These are phyloP conservation scores for Bombylius discolor DNA, from an alignment of 2,888 invertebrate species.

Conservation along the genomic window DNA sequence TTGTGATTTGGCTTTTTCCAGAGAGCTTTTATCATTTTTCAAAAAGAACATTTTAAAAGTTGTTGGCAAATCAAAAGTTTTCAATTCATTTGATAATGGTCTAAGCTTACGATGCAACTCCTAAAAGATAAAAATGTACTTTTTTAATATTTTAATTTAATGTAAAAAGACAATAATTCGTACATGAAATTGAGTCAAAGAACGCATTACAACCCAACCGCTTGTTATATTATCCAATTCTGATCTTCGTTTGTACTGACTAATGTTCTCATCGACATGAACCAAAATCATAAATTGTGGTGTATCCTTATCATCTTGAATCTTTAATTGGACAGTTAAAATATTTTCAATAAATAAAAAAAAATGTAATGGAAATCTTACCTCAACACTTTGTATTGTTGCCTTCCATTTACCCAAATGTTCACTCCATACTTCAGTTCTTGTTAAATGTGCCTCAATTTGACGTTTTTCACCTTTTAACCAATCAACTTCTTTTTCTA, in stretches of 20 bases:
- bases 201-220: constrained; percentile 54
- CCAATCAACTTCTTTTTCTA: constrained; percentile 75
- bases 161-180: constrained; percentile 9
- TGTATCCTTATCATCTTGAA: constrained; percentile 42
- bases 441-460: constrained; percentile 68
- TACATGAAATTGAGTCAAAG: constrained; percentile 50
- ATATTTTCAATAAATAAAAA: neutral
- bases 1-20: constrained; percentile 70
- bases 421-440: constrained; percentile 84
- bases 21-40: constrained; percentile 63
- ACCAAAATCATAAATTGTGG: constrained; percentile 66
- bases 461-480: constrained; percentile 67
- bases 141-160: neutral
- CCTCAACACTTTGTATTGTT: constrained; percentile 72
- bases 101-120: constrained; percentile 72
- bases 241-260: constrained; percentile 34
- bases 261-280: constrained; percentile 50
- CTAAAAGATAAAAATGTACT: constrained; percentile 39
- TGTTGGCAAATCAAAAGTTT: constrained; percentile 70
- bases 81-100: constrained; percentile 67
- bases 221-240: constrained; percentile 41
- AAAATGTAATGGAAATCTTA: constrained; percentile 13
- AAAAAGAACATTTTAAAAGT: constrained; percentile 71
- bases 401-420: constrained; percentile 81
- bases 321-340: constrained; percentile 17